Evolutionary conservation across 2,113 vertebrate genomes (phyloP).

Genomic region (Oplegnathus fasciatus): DNA sequence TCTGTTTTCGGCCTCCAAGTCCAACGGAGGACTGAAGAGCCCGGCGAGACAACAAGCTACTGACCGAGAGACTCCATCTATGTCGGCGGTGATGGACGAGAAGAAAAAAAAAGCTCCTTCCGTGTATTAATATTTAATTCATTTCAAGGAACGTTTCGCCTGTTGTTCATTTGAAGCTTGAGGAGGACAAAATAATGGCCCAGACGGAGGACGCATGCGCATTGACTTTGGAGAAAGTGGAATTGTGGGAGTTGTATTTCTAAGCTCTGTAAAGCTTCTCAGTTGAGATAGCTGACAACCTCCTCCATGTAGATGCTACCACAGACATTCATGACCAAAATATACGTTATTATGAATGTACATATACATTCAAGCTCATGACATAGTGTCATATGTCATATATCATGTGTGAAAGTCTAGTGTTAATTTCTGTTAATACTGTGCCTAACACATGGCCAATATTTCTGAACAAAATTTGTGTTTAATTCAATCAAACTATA

Average conservation of each 20-base stretch:
- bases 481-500: neutral
- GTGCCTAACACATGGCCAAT: neutral
- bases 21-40: slow-evolving; percentile 66
- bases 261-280: neutral
- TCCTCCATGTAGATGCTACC: neutral
- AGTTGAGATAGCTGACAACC: neutral
- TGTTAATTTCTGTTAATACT: neutral
- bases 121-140: slow-evolving; percentile 75
- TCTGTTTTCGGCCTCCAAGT: slow-evolving; percentile 80
- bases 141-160: slow-evolving; percentile 74
- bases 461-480: neutral
- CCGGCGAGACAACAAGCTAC: slow-evolving; percentile 68
- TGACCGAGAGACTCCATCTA: slow-evolving; percentile 75
- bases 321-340: neutral
- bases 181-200: slow-evolving; percentile 84
- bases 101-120: slow-evolving; percentile 40
- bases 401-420: neutral
- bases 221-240: neutral
- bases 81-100: slow-evolving; percentile 29
- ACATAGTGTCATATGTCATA: too few species aligned
- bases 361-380: neutral
- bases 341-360: neutral
- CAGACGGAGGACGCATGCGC: slow-evolving; percentile 73
- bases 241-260: slow-evolving; percentile 80
- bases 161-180: slow-evolving; percentile 82